Conservation (phyloP, 2,797 vertebrate species). For the Valencia hispanica region DNA sequence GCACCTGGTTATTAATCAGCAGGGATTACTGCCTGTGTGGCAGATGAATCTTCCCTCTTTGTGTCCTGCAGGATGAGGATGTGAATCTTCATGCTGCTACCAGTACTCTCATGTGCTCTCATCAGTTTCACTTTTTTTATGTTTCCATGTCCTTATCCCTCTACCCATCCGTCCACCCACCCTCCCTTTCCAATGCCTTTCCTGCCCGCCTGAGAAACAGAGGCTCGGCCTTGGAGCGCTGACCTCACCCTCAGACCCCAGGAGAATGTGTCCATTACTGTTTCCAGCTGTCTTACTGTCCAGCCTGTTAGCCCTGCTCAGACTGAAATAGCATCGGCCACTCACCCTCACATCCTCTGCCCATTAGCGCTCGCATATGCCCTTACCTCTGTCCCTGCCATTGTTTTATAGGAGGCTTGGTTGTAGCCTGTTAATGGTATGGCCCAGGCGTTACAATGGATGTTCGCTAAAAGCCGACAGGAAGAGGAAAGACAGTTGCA, state of each 20-base stretch:
- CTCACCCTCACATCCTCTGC: slow-evolving; percentile 61
- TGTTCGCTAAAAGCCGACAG: slow-evolving; percentile 9
- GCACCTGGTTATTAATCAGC: background rate
- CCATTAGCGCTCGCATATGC: slow-evolving; percentile 67
- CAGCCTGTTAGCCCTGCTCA: slow-evolving; percentile 64
- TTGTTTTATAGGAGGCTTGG: slow-evolving; percentile 43
- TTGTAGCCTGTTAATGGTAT: slow-evolving; percentile 41
- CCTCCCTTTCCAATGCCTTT: slow-evolving; percentile 47
- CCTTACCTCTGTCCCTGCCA: slow-evolving; percentile 48
- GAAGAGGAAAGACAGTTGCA: slow-evolving; percentile 7
- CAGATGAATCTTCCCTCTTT: slow-evolving; percentile 41
- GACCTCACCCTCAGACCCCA: slow-evolving; percentile 72
- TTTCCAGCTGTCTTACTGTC: slow-evolving; percentile 70
- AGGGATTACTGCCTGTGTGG: slow-evolving; percentile 66
- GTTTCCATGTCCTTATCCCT: slow-evolving; percentile 78
- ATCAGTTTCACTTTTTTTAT: slow-evolving; percentile 42
- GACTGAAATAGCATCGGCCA: slow-evolving; percentile 65
- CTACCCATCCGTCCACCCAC: slow-evolving; percentile 50
- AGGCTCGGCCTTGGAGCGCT: slow-evolving; percentile 48
- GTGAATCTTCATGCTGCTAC: slow-evolving; percentile 15
- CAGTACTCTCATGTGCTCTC: slow-evolving; percentile 30
- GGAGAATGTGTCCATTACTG: slow-evolving; percentile 68
- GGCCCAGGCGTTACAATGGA: slow-evolving; percentile 13
- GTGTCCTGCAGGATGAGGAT: slow-evolving; percentile 51
- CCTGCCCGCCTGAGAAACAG: slow-evolving; percentile 68